Evolutionary conservation across 2,113 vertebrate species (phyloP).

Genomic region (Hucho hucho): DNA sequence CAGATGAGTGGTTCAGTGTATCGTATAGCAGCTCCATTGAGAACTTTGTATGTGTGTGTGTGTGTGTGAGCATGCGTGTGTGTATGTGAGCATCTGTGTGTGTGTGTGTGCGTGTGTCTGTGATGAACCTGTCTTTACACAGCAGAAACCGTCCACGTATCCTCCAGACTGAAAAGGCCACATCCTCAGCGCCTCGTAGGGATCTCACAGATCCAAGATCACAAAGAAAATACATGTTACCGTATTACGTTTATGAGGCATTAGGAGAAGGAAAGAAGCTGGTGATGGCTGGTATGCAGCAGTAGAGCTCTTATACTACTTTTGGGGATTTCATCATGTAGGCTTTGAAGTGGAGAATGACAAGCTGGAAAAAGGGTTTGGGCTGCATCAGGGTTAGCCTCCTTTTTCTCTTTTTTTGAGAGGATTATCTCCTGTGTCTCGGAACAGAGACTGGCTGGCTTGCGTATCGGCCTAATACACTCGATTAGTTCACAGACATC

Average conservation of each 20-base stretch:
- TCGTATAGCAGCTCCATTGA: not conserved
- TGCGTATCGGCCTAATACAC: slow-evolving; percentile 32
- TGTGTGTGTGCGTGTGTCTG: not conserved
- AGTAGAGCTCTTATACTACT: slow-evolving; percentile 66
- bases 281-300: slow-evolving; percentile 53
- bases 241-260: slow-evolving; percentile 62
- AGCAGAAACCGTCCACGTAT: not conserved
- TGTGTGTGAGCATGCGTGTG: too few relatives aligned
- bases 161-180: too few relatives aligned
- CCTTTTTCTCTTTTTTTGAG: slow-evolving; percentile 45
- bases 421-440: slow-evolving; percentile 64
- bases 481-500: slow-evolving; percentile 45
- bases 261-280: slow-evolving; percentile 60
- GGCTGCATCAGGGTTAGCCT: slow-evolving; percentile 50
- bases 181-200: not conserved
- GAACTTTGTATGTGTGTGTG: not conserved
- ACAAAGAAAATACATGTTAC: slow-evolving; percentile 55
- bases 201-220: slow-evolving; percentile 24
- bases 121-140: not conserved
- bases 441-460: slow-evolving; percentile 37
- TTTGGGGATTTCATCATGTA: slow-evolving; percentile 69
- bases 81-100: too few relatives aligned
- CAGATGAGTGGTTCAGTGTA: not conserved
- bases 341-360: slow-evolving; percentile 74
- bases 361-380: slow-evolving; percentile 61